phyloP scores from a whole-genome alignment of 2,888 invertebrate species.

The Ophonus ardosiacus region DNA sequence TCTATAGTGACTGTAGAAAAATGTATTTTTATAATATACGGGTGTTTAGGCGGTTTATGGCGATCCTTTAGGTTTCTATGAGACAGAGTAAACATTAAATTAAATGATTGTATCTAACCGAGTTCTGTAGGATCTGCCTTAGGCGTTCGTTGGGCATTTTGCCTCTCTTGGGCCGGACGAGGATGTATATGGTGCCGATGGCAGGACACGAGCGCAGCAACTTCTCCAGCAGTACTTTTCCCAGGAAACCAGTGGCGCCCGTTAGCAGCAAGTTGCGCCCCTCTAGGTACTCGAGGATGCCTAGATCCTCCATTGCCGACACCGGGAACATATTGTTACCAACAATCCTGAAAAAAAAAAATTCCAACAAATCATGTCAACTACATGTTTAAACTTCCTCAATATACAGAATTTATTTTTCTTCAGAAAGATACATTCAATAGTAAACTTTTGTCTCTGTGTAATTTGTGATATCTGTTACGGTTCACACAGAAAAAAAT shows the following conservation, averaged over 20 bases:
- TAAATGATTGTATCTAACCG: background rate
- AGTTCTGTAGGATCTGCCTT: background rate
- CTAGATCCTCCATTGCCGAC: background rate
- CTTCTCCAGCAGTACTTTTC: background rate
- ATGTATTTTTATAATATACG: too few species aligned
- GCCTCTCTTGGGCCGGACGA: slow-evolving; percentile 2
- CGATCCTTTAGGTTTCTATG: too few species aligned
- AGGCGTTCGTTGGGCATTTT: background rate
- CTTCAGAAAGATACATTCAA: too few species aligned
- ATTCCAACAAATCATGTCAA: too few species aligned
- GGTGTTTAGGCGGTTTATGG: too few species aligned
- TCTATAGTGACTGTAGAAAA: too few species aligned
- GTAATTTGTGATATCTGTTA: too few species aligned
- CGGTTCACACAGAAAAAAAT: too few species aligned
- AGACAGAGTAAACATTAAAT: too few species aligned
- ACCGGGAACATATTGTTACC: background rate
- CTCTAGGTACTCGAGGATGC: background rate
- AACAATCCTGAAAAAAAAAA: background rate
- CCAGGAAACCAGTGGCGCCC: background rate
- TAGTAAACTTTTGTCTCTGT: too few species aligned
- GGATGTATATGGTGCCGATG: background rate
- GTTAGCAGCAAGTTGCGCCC: background rate
- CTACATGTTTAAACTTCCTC: too few species aligned
- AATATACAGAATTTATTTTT: too few species aligned
- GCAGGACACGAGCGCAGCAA: background rate